These are phyloP conservation scores for Pseudococcus viburni DNA, from an alignment of 2,888 invertebrate genomes.

Conservation along the genomic window DNA sequence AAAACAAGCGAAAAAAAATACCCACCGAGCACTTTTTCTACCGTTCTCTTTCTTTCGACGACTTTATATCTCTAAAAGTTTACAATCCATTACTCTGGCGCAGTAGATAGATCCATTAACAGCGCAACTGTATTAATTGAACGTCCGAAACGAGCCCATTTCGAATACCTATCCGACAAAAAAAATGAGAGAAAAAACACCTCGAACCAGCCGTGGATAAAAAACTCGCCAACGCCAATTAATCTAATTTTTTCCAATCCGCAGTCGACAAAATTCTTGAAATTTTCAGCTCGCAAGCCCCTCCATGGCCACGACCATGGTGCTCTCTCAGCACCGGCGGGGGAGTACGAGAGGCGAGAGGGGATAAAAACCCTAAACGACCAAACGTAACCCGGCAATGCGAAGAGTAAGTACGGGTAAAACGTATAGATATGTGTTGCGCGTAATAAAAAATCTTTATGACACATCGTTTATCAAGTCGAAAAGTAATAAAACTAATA, in stretches of 20 bases:
- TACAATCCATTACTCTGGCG: slow-evolving; percentile 7
- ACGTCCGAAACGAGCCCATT: slow-evolving; percentile 21
- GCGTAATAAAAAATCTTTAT: slow-evolving; percentile 50
- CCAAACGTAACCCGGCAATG: not conserved
- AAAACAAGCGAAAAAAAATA: not conserved
- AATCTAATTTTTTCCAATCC: slow-evolving; percentile 19
- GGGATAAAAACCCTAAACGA: not conserved
- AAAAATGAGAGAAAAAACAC: not conserved
- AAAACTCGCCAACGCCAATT: slow-evolving; percentile 36
- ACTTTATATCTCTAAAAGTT: slow-evolving; percentile 21
- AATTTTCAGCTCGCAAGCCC: not conserved
- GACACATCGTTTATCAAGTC: slow-evolving; percentile 52
- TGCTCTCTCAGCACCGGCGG: not conserved
- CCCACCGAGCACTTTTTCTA: not conserved
- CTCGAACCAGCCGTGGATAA: not conserved
- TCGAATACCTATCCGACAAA: not conserved
- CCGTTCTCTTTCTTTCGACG: not conserved
- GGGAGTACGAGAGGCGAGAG: not conserved
- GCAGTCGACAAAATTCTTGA: slow-evolving; percentile 21
- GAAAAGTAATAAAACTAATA: slow-evolving; percentile 60
- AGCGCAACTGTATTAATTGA: slow-evolving; percentile 19
- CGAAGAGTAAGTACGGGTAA: not conserved
- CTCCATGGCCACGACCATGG: not conserved
- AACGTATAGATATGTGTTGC: slow-evolving; percentile 1
- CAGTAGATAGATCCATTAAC: slow-evolving; percentile 15